Conservation (phyloP, 1,140 invertebrate genomes). For the Drosophila navojoa region DNA sequence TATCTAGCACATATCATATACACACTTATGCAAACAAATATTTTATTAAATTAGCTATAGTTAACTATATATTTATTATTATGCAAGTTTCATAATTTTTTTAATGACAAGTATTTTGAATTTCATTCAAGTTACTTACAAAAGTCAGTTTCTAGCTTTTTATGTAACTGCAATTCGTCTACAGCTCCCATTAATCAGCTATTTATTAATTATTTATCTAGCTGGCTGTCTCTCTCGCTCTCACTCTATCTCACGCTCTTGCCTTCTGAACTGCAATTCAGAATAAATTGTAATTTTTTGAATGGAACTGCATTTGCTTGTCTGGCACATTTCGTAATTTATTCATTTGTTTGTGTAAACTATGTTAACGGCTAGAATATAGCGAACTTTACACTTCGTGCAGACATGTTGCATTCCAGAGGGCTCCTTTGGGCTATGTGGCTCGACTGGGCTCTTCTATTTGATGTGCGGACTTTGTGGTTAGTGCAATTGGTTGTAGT, state of each 20-base stretch:
- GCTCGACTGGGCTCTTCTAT: not conserved
- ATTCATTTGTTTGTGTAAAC: not conserved
- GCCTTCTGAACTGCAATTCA: not conserved
- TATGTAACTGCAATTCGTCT: too few relatives aligned
- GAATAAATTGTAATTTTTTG: not conserved
- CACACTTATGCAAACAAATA: too few relatives aligned
- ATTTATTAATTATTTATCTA: too few relatives aligned
- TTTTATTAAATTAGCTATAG: too few relatives aligned
- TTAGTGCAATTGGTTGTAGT: conserved; percentile 30
- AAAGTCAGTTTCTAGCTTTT: too few relatives aligned
- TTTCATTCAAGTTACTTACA: too few relatives aligned
- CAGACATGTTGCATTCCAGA: conserved; percentile 22
- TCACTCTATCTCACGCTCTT: not conserved
- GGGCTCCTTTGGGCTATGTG: not conserved
- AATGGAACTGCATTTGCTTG: conserved; percentile 8
- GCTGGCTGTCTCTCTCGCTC: not conserved
- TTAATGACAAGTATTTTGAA: too few relatives aligned
- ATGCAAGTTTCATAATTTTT: too few relatives aligned
- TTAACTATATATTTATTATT: too few relatives aligned
- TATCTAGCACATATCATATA: too few relatives aligned
- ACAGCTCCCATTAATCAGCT: too few relatives aligned
- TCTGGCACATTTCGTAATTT: conserved; percentile 21
- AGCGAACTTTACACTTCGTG: conserved; percentile 20
- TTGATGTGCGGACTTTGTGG: conserved; percentile 13
- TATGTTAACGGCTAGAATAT: conserved; percentile 10